These are phyloP conservation scores for Pica pica DNA, from an alignment of 2,113 vertebrate species.

Conservation along the genomic window DNA sequence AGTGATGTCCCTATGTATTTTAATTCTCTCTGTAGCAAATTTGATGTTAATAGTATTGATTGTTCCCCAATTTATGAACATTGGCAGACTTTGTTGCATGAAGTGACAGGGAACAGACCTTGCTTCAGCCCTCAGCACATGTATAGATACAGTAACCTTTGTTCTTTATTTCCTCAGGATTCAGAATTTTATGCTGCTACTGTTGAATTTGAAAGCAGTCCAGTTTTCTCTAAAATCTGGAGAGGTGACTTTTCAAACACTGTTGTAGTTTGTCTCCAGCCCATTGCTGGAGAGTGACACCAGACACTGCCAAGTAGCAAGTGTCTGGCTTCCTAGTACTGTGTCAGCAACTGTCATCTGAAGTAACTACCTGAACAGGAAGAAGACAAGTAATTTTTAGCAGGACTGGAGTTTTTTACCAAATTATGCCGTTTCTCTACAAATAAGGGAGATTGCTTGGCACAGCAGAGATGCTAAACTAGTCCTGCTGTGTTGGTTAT, in stretches of 20 bases:
- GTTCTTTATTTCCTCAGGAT: neutral
- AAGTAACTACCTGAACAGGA: neutral
- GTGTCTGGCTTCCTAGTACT: neutral
- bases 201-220: neutral
- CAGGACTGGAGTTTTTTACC: neutral
- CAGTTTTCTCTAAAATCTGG: neutral
- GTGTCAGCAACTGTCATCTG: neutral
- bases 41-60: neutral
- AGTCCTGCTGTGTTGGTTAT: neutral
- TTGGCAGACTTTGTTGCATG: neutral
- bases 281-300: neutral
- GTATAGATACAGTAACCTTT: neutral
- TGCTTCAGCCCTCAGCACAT: neutral
- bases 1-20: neutral
- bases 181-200: neutral
- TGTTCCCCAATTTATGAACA: neutral
- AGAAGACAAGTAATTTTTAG: neutral
- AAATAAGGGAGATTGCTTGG: neutral
- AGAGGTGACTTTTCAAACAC: neutral
- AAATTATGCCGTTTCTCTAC: neutral
- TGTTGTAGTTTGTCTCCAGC: neutral
- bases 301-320: neutral
- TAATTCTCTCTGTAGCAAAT: neutral
- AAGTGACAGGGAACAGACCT: neutral
- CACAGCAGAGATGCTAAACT: neutral